A percentile compares a stretch with the other conserved stretches of the same genome.
Conservation (phyloP, 2,888 invertebrate species). For the Xestoiulus laeticollis region DNA sequence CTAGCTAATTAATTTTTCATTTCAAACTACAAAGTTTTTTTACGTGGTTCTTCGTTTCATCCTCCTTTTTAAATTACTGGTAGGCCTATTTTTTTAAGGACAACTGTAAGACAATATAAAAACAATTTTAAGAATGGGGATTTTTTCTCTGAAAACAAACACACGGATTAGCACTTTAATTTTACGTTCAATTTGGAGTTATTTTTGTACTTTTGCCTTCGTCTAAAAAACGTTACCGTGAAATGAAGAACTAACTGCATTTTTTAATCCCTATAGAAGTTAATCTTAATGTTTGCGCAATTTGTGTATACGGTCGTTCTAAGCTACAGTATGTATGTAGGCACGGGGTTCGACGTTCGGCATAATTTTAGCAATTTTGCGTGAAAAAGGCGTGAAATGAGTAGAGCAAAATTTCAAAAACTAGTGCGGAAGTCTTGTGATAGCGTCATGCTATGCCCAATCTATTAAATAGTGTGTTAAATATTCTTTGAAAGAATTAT, state of each 20-base stretch:
- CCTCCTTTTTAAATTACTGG: not conserved
- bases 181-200: not conserved
- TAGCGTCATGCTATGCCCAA: not conserved
- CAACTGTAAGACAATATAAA: no score
- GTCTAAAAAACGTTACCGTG: no score
- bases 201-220: no score
- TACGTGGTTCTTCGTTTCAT: not conserved
- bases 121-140: no score
- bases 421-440: not conserved
- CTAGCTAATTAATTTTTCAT: not conserved
- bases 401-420: not conserved
- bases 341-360: not conserved
- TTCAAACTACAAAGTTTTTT: not conserved
- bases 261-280: no score
- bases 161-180: no score
- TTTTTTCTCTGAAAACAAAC: no score
- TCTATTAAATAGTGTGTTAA: not conserved
- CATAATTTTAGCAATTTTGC: not conserved
- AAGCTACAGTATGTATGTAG: no score
- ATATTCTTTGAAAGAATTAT: not conserved
- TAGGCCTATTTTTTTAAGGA: no score
- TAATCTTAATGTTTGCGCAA: no score
- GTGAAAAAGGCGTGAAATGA: slow-evolving; percentile 2
- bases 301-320: no score
- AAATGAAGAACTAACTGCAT: no score